Conservation (phyloP, 2,113 vertebrate species). For the Polypterus bichir region DNA sequence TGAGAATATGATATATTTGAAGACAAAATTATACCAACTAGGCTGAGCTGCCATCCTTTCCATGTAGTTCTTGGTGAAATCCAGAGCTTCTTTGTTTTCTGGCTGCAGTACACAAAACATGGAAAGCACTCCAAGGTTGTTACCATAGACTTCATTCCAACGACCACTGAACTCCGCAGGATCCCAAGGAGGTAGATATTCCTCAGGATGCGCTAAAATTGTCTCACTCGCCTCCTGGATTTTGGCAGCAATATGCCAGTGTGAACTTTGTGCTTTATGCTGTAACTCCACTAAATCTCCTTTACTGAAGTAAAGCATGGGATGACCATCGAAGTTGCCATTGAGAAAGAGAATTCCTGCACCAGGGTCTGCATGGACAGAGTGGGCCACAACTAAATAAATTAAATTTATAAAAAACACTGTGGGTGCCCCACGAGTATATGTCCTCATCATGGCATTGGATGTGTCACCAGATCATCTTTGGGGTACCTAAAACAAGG, state of each 20-base stretch:
- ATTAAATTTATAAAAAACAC: constrained; percentile 84
- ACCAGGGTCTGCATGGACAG: constrained; percentile 42
- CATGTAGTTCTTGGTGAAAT: constrained; percentile 88
- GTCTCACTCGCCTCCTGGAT: constrained; percentile 70
- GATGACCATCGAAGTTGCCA: constrained; percentile 83
- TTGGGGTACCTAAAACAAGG: constrained; percentile 41
- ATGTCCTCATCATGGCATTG: constrained; percentile 89
- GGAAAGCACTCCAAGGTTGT: constrained; percentile 84
- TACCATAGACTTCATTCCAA: constrained; percentile 96
- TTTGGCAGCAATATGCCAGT: constrained; percentile 59
- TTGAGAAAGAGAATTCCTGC: constrained; percentile 73
- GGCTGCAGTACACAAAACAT: constrained; percentile 93
- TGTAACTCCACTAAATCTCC: constrained; percentile 65
- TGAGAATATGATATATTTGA: constrained; percentile 8
- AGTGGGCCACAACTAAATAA: constrained; percentile 48
- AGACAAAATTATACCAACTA: constrained; percentile 92
- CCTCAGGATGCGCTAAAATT: constrained; percentile 75
- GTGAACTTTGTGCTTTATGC: constrained; percentile 50
- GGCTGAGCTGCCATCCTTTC: constrained; percentile 97
- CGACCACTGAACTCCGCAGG: constrained; percentile 77
- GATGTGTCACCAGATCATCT: constrained; percentile 67
- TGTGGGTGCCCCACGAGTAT: constrained; percentile 87
- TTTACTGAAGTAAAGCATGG: constrained; percentile 84
- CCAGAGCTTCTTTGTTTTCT: constrained; percentile 72
- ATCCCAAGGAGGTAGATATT: constrained; percentile 89